phyloP scores from a whole-genome alignment of 1,140 invertebrate genomes.

The Phortica variegata region DNA sequence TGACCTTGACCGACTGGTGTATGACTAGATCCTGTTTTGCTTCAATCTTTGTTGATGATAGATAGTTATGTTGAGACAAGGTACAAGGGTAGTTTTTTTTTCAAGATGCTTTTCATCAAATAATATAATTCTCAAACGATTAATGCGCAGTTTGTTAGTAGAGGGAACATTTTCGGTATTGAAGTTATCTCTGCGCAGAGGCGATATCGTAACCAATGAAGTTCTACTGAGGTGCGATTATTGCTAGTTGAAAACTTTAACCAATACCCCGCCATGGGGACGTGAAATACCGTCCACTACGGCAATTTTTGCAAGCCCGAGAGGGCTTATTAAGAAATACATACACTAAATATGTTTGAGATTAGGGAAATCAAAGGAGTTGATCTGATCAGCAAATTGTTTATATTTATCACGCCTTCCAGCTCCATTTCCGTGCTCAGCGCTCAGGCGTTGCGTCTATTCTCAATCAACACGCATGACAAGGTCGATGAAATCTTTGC shows the following conservation, averaged over 20 bases:
- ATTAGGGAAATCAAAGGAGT: too few relatives aligned
- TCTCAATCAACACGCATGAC: conserved; percentile 39
- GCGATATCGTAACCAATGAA: conserved; percentile 81
- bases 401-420: not conserved
- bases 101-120: too few relatives aligned
- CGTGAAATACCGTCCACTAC: conserved; percentile 87
- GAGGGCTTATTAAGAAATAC: conserved; percentile 50
- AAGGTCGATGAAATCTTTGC: conserved; percentile 54
- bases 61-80: too few relatives aligned
- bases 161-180: not conserved
- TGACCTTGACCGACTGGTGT: too few relatives aligned
- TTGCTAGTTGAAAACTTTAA: conserved; percentile 55
- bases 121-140: too few relatives aligned
- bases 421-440: conserved; percentile 48
- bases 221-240: conserved; percentile 29
- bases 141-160: too few relatives aligned
- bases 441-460: conserved; percentile 39
- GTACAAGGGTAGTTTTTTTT: too few relatives aligned
- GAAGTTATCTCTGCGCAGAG: conserved; percentile 68
- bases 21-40: too few relatives aligned
- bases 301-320: conserved; percentile 81
- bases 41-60: too few relatives aligned
- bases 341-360: conserved; percentile 4
- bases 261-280: conserved; percentile 89
- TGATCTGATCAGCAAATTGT: too few relatives aligned